Evolutionary conservation across 1,140 invertebrate species (phyloP), one percentile per base, ranked within the genome.

Genomic region (Macrobrachium nipponense): DNA sequence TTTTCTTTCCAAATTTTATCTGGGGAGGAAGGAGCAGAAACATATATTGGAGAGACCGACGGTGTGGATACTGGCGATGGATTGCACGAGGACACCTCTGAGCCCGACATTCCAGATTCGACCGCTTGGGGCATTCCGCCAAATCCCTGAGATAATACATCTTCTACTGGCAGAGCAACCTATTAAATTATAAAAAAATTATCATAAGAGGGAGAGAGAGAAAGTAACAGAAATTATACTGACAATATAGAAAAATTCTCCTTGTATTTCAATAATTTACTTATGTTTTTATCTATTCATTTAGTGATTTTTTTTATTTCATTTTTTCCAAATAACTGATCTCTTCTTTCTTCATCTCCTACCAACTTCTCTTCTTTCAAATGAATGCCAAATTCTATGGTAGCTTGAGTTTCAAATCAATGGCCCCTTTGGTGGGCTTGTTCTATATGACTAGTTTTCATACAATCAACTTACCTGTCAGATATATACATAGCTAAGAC

Each of bases 81-180:
- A 18, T 36, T 43, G 51, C 68, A 62, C 23, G 76, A 73, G 14
- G 84, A 86, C 8, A 20, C 68, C 15, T 86, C 84, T 36, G 84
- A 80, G 11, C 84, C 77, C 11, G 84, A 86, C 11, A 62, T 58
- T 8, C 84, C 84, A 51, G 84, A 86, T 20, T 86, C 84, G 11
- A 80, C 77, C 8, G 66, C 58, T 44, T 80, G 84, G 36, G 84
- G 51, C 23, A 77, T 68, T 6, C 84, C 84, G 8, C 84, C 84
- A 80, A 78, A 79, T 6, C 84, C 84, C 64, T 86, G 84, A 61
- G 58, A 72, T 62, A 86, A 23, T 27, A 86, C 84, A 75, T 86
- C 84, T 44, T 86, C 77, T 23, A 86, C 8, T 18, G 84, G 84
- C 61, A 86, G 60, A 20, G 80, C 77, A 80, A 86, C 84, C 84